A percentile compares a stretch with the other conserved stretches of the same genome.
Evolutionary conservation across 2,113 vertebrate genomes (phyloP).

Genomic region (Malurus melanocephalus): DNA sequence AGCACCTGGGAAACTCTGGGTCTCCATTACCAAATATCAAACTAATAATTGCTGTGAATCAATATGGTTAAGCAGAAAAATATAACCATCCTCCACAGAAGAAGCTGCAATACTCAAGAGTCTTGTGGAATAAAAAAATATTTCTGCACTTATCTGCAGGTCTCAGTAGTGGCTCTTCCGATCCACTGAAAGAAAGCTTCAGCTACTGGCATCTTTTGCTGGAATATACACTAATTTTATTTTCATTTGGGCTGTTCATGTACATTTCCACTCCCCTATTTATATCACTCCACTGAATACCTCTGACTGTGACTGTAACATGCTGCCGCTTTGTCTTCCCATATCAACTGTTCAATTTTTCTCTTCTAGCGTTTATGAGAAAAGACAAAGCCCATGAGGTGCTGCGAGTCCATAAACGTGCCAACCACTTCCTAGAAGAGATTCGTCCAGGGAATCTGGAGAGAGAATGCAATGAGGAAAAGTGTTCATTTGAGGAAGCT

Average conservation of each 20-base stretch:
- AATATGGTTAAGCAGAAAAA: background rate
- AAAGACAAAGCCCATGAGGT: constrained; percentile 55
- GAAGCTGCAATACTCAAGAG: background rate
- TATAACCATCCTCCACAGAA: background rate
- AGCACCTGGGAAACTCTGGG: background rate
- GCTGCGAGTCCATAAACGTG: constrained; percentile 67
- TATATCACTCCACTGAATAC: background rate
- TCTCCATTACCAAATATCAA: background rate
- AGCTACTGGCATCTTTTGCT: background rate
- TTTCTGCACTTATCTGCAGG: background rate
- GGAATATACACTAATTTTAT: background rate
- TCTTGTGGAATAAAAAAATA: background rate
- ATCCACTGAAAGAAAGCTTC: background rate
- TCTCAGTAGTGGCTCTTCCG: background rate
- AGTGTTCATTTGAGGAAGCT: constrained; percentile 81
- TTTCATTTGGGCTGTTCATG: background rate
- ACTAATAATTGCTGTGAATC: background rate
- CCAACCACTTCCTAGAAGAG: constrained; percentile 80
- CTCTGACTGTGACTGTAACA: background rate
- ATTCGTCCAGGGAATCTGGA: constrained; percentile 78
- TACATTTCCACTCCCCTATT: background rate
- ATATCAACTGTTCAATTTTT: background rate
- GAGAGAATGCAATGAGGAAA: constrained; percentile 81
- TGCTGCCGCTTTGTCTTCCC: background rate
- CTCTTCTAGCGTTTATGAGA: constrained; percentile 74